A percentile compares a stretch with the other conserved stretches of the same genome.
Conservation (phyloP, 1,140 invertebrate genomes). For the Asobara japonica region DNA sequence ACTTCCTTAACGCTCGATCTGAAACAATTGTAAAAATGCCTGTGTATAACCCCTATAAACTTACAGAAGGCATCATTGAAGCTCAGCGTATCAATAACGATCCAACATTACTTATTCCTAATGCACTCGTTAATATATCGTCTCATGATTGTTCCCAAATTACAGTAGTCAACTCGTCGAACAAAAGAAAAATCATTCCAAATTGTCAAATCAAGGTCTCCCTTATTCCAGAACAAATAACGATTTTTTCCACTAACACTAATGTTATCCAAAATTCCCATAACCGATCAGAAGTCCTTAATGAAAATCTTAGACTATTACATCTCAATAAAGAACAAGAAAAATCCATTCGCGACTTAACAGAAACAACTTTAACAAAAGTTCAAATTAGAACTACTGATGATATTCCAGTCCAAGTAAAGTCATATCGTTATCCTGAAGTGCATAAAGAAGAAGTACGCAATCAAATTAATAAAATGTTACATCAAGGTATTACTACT, state of each 20-base stretch:
- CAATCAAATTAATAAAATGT: background rate
- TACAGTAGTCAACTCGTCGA: background rate
- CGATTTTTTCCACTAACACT: background rate
- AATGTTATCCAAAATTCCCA: background rate
- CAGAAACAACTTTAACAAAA: background rate
- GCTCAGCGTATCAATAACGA: background rate
- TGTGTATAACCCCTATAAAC: background rate
- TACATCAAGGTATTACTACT: conserved; percentile 1
- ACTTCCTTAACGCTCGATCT: background rate
- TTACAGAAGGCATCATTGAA: background rate
- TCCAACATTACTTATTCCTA: background rate
- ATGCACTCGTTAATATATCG: background rate
- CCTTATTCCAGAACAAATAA: background rate
- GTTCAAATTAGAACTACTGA: background rate
- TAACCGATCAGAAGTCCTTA: background rate
- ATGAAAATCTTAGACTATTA: conserved; percentile 16
- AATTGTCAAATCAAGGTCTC: background rate
- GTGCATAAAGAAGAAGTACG: background rate
- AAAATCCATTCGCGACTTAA: background rate
- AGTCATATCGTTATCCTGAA: background rate
- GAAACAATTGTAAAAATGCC: background rate
- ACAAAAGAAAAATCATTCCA: background rate
- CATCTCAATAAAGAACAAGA: conserved; percentile 26
- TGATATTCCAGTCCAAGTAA: background rate
- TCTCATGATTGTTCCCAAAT: background rate